phyloP scores from a whole-genome alignment of 2,113 vertebrate species.

The Sinocyclocheilus grahami region DNA sequence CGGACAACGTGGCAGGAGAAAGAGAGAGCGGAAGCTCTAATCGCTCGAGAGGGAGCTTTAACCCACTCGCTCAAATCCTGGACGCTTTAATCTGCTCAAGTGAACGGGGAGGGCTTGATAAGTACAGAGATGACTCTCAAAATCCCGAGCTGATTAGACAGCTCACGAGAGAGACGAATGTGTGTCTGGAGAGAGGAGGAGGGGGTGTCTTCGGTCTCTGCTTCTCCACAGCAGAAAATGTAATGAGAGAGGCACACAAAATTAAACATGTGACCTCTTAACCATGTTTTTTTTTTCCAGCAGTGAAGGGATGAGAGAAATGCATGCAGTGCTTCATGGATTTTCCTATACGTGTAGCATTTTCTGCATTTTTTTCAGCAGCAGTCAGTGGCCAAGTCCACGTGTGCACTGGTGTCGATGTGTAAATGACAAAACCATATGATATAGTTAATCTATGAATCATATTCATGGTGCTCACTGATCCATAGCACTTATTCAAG shows the following conservation, averaged over 20 bases:
- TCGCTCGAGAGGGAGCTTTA: slow-evolving; percentile 47
- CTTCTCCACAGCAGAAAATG: slow-evolving; percentile 12
- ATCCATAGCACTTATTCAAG: neutral
- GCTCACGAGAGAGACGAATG: slow-evolving; percentile 40
- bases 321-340: neutral
- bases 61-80: slow-evolving; percentile 34
- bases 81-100: slow-evolving; percentile 30
- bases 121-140: slow-evolving; percentile 28
- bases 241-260: slow-evolving; percentile 38
- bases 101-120: neutral
- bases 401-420: neutral
- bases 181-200: slow-evolving; percentile 11
- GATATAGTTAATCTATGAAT: neutral
- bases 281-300: slow-evolving; percentile 5
- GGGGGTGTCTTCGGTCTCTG: neutral
- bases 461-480: neutral
- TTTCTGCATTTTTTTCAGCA: neutral
- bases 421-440: slow-evolving; percentile 17
- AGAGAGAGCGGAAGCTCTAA: slow-evolving; percentile 43
- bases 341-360: slow-evolving; percentile 24
- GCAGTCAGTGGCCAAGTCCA: neutral
- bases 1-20: slow-evolving; percentile 69
- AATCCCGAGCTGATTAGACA: slow-evolving; percentile 40
- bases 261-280: slow-evolving; percentile 35
- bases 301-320: neutral